Conservation (phyloP, 2,888 invertebrate genomes). For the Gryllus longicercus region DNA sequence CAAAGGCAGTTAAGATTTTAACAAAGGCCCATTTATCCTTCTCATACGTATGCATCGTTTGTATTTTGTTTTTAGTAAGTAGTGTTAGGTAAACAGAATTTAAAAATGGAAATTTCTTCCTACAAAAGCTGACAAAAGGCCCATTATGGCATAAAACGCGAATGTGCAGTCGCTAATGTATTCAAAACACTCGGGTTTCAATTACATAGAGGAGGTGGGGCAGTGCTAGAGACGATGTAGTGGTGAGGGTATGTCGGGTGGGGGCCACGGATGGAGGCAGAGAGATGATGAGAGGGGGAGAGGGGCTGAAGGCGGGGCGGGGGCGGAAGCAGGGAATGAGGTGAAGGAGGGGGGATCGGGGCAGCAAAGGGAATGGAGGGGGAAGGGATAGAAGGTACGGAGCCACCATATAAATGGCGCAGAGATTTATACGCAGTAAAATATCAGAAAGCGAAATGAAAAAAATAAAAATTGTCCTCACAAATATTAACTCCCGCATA, state of each 20-base stretch:
- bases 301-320: not conserved
- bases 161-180: conserved; percentile 17
- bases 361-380: not conserved
- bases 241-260: no score
- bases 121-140: conserved; percentile 17
- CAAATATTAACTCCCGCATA: conserved; percentile 6
- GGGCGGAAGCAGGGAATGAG: not conserved
- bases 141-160: conserved; percentile 5
- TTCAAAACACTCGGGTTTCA: not conserved
- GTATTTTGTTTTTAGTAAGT: not conserved
- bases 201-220: not conserved
- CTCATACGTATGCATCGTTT: not conserved
- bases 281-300: not conserved
- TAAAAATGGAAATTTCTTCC: not conserved
- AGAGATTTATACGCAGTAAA: conserved; percentile 7
- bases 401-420: not conserved
- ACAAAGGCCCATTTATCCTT: no score
- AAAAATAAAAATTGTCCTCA: conserved; percentile 11
- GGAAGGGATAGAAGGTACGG: no score
- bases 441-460: conserved; percentile 17
- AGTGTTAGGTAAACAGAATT: not conserved
- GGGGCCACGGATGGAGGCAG: no score
- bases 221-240: not conserved
- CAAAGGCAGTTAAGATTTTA: no score
- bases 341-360: not conserved